These are phyloP conservation scores for Allolobophora icterica DNA, from an alignment of 2,888 invertebrate species.

Conservation along the genomic window DNA sequence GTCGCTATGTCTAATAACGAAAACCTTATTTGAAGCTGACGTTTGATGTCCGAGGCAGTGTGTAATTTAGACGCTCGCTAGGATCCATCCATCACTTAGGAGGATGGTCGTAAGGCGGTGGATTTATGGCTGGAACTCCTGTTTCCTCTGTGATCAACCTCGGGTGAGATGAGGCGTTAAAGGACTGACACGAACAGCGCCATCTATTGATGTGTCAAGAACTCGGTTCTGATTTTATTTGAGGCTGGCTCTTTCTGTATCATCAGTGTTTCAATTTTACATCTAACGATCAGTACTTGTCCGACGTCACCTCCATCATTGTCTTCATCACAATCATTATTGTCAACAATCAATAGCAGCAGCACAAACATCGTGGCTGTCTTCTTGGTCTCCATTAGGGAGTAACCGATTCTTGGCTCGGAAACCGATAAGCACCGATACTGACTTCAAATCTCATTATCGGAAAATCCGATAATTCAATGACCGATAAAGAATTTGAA, in stretches of 20 bases:
- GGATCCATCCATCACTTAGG: not conserved
- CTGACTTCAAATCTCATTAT: too few relatives aligned
- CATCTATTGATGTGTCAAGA: not conserved
- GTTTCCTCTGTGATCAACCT: not conserved
- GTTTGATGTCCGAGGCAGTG: not conserved
- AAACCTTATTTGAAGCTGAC: not conserved
- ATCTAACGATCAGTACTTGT: not conserved
- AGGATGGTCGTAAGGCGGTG: not conserved
- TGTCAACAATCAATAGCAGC: not conserved
- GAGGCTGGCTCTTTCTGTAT: not conserved
- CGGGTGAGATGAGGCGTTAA: not conserved
- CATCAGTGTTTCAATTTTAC: not conserved
- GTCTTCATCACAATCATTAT: too few relatives aligned
- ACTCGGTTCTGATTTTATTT: slow-evolving; percentile 3
- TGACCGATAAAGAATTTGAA: too few relatives aligned
- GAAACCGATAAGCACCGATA: too few relatives aligned
- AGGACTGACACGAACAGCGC: not conserved
- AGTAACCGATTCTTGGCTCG: too few relatives aligned
- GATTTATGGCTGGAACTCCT: not conserved
- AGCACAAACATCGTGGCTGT: not conserved
- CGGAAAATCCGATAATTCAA: too few relatives aligned
- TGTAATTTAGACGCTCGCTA: not conserved
- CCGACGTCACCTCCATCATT: not conserved
- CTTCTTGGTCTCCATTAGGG: not conserved
- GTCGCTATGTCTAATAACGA: not conserved